A percentile compares a stretch with the other conserved stretches of the same genome.
Evolutionary conservation across 2,888 invertebrate genomes (phyloP).

Genomic region (Xestia xanthographa): DNA sequence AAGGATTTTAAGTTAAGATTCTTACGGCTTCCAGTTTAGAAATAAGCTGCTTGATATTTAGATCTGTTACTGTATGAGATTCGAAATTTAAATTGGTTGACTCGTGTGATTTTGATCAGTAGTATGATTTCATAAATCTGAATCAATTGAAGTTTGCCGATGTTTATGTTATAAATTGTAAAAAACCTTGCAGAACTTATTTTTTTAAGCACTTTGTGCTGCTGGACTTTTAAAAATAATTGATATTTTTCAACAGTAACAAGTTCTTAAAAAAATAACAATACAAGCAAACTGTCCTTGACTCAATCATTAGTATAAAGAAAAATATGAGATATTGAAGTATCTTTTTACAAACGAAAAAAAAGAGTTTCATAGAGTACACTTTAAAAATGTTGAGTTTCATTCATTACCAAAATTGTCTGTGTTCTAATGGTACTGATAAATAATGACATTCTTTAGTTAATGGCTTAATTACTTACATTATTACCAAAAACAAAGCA

Average conservation of each 20-base stretch:
- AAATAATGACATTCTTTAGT: slow-evolving; percentile 30
- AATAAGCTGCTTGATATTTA: slow-evolving; percentile 22
- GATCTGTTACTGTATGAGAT: slow-evolving; percentile 7
- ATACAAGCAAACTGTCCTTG: background rate
- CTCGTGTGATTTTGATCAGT: slow-evolving; percentile 24
- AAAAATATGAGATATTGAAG: background rate
- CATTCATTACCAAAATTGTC: background rate
- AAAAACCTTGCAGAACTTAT: background rate
- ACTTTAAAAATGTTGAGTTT: slow-evolving; percentile 11
- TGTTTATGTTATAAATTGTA: slow-evolving; percentile 5
- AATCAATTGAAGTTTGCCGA: slow-evolving; percentile 19
- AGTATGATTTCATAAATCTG: slow-evolving; percentile 14
- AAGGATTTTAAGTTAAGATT: slow-evolving; percentile 55
- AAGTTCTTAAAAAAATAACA: background rate
- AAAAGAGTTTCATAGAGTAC: background rate
- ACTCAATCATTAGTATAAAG: background rate
- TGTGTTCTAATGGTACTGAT: slow-evolving; percentile 21
- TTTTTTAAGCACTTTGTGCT: background rate
- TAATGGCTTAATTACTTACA: slow-evolving; percentile 10
- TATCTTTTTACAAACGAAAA: background rate
- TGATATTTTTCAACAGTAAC: background rate
- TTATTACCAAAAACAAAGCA: slow-evolving; percentile 4
- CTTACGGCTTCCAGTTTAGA: slow-evolving; percentile 18
- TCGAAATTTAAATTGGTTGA: slow-evolving; percentile 36
- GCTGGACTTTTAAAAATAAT: background rate